phyloP scores from a whole-genome alignment of 2,888 invertebrate species.

The Lissocephala sabroskyi region DNA sequence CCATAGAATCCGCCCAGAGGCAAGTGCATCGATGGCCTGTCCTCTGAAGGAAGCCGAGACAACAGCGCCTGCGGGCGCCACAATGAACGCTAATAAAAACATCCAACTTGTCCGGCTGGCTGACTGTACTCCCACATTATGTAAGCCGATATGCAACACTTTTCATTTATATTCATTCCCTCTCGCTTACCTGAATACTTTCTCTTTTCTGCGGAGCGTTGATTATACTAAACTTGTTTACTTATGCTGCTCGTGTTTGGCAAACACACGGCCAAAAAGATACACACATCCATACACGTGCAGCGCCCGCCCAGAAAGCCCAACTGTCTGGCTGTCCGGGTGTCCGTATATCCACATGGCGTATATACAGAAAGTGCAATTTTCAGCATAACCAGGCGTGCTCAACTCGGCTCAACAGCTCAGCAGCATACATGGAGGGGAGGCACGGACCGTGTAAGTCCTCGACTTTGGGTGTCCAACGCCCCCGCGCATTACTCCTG shows the following conservation, averaged over 20 bases:
- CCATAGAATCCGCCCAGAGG: too few relatives aligned
- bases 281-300: neutral
- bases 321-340: too few relatives aligned
- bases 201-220: conserved; percentile 25
- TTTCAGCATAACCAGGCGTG: conserved; percentile 46
- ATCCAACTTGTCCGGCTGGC: conserved; percentile 17
- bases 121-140: conserved; percentile 27
- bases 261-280: neutral
- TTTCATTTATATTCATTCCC: neutral
- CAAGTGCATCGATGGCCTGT: too few relatives aligned
- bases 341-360: neutral
- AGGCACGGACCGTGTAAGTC: too few relatives aligned
- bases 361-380: conserved; percentile 41
- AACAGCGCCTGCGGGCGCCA: conserved; percentile 5
- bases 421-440: conserved; percentile 14
- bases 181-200: neutral
- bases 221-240: conserved; percentile 61
- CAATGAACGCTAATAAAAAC: conserved; percentile 48
- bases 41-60: too few relatives aligned
- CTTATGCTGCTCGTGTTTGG: conserved; percentile 39
- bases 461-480: conserved; percentile 2
- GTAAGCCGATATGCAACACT: conserved; percentile 64
- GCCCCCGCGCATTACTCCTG: too few relatives aligned
- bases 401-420: conserved; percentile 13
- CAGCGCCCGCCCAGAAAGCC: neutral